Evolutionary conservation across 2,113 vertebrate genomes (phyloP).

Genomic region (Cyanoderma ruficeps): DNA sequence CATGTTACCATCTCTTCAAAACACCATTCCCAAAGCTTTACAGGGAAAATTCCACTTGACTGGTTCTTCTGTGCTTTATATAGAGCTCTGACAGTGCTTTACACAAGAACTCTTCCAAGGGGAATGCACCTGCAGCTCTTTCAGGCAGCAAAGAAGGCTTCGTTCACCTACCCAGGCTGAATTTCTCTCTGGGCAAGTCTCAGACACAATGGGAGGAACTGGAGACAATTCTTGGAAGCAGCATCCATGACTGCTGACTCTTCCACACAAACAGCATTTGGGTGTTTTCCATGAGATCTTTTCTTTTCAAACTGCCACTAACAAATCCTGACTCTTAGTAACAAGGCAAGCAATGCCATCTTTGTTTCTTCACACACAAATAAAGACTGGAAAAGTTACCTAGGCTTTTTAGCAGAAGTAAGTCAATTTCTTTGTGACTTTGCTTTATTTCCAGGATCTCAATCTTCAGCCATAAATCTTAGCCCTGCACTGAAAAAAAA

Average conservation of each 20-base stretch:
- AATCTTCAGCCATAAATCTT: not conserved
- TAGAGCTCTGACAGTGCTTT: not conserved
- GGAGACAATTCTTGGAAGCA: not conserved
- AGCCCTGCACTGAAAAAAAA: not conserved
- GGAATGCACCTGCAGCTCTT: not conserved
- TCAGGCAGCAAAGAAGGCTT: not conserved
- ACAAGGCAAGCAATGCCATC: not conserved
- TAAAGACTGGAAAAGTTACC: not conserved
- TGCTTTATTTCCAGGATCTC: not conserved
- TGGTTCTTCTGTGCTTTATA: not conserved
- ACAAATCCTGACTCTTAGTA: not conserved
- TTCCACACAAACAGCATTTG: not conserved
- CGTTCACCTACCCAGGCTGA: not conserved
- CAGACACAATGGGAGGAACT: not conserved
- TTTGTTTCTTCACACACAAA: not conserved
- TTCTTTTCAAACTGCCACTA: not conserved
- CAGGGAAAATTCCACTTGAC: not conserved
- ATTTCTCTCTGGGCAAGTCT: not conserved
- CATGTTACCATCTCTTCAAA: not conserved
- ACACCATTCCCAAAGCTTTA: not conserved
- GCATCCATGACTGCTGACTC: not conserved
- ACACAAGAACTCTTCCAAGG: not conserved
- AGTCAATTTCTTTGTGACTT: not conserved
- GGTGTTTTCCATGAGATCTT: not conserved
- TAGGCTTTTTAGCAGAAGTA: not conserved